A percentile compares a stretch with the other conserved stretches of the same genome.
These are phyloP conservation scores for Hiodon tergisus DNA, from an alignment of 2,113 vertebrate genomes.

Conservation along the genomic window DNA sequence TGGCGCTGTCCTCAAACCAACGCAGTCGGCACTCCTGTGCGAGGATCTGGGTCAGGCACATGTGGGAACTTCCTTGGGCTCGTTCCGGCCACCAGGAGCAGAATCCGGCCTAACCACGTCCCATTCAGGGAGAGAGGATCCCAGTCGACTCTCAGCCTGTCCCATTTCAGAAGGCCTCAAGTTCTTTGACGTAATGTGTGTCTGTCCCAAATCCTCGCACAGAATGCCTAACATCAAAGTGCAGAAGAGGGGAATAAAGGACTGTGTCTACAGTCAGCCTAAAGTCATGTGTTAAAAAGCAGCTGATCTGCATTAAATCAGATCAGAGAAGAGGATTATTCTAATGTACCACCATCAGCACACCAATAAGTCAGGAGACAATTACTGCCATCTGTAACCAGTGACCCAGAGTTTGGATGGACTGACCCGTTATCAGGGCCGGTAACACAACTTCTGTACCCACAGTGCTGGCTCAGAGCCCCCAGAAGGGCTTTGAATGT, in stretches of 20 bases:
- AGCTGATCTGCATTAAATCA: conserved; percentile 79
- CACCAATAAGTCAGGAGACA: conserved; percentile 68
- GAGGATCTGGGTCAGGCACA: too few relatives aligned
- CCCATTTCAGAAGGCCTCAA: too few relatives aligned
- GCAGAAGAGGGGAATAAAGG: conserved; percentile 4
- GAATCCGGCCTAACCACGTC: too few relatives aligned
- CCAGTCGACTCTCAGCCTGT: too few relatives aligned
- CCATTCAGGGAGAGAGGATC: too few relatives aligned
- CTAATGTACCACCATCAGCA: conserved; percentile 68
- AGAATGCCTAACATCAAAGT: background rate
- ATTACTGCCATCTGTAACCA: conserved; percentile 61
- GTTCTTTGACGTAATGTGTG: too few relatives aligned
- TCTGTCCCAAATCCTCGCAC: background rate
- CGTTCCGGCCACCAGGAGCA: too few relatives aligned
- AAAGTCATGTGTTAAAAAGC: conserved; percentile 72
- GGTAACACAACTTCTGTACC: conserved; percentile 56
- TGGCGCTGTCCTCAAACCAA: too few relatives aligned
- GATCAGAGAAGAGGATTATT: conserved; percentile 76
- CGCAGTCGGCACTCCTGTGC: too few relatives aligned
- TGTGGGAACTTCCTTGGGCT: too few relatives aligned
- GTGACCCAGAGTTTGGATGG: conserved; percentile 53
- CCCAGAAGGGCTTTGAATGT: too few relatives aligned
- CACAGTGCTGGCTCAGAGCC: conserved; percentile 43
- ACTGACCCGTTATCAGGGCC: conserved; percentile 72
- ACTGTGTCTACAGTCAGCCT: conserved; percentile 54